Percentiles rank a stretch among this genome's conserved stretches.
Evolutionary conservation across 2,888 invertebrate species (phyloP).

Genomic region (Scaptomyza tumidula): DNA sequence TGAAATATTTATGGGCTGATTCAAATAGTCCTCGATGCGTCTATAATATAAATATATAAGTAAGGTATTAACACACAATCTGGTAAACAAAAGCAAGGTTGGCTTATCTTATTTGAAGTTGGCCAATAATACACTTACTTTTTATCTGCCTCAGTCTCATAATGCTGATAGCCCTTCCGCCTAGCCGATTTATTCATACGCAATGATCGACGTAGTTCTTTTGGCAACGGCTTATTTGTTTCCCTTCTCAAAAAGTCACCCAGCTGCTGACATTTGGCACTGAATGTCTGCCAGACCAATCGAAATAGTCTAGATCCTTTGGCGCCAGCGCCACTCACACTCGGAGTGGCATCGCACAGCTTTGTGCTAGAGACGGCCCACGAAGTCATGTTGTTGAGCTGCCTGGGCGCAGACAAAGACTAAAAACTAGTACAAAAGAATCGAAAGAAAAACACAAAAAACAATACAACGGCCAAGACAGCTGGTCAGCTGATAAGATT

Average conservation of each 20-base stretch:
- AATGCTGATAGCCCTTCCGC: slow-evolving; percentile 74
- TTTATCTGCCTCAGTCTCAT: slow-evolving; percentile 78
- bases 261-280: slow-evolving; percentile 68
- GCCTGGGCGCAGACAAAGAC: slow-evolving; percentile 49
- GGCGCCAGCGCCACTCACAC: slow-evolving; percentile 12
- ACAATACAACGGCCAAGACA: slow-evolving; percentile 9
- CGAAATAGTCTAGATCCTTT: slow-evolving; percentile 41
- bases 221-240: slow-evolving; percentile 75
- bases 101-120: slow-evolving; percentile 54
- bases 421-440: slow-evolving; percentile 24
- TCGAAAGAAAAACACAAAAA: neutral
- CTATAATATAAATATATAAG: slow-evolving; percentile 27
- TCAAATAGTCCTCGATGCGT: slow-evolving; percentile 47
- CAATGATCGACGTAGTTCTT: slow-evolving; percentile 76
- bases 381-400: slow-evolving; percentile 56
- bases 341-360: slow-evolving; percentile 35
- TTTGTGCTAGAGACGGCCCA: slow-evolving; percentile 65
- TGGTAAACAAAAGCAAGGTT: slow-evolving; percentile 33
- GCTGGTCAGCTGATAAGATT: slow-evolving; percentile 49
- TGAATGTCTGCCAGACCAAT: slow-evolving; percentile 72
- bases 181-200: slow-evolving; percentile 78
- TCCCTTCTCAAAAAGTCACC: slow-evolving; percentile 63
- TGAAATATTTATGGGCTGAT: slow-evolving; percentile 59
- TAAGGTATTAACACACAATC: neutral
- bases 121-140: slow-evolving; percentile 52